These are phyloP conservation scores for Dryoscopus gambensis DNA, from an alignment of 2,113 vertebrate genomes.

Conservation along the genomic window DNA sequence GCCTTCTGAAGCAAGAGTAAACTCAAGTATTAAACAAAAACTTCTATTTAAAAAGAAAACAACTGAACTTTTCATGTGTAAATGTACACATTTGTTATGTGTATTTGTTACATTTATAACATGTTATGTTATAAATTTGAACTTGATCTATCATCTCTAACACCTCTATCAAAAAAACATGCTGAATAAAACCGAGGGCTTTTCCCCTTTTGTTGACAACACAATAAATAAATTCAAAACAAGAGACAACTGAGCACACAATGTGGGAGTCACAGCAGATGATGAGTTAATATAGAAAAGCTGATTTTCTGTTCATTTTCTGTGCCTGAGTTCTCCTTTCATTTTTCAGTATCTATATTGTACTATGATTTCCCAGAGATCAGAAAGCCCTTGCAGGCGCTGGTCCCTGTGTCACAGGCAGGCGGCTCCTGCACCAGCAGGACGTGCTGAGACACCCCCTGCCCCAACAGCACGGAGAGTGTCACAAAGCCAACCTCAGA, in stretches of 20 bases:
- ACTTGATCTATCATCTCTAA: neutral
- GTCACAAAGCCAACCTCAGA: neutral
- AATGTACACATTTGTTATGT: neutral
- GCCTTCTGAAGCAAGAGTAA: neutral
- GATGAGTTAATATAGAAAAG: neutral
- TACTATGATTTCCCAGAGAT: neutral
- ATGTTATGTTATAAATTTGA: too few species aligned
- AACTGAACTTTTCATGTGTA: neutral
- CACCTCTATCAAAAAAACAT: neutral
- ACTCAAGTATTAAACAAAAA: neutral
- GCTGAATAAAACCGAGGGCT: neutral
- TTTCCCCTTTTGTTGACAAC: neutral
- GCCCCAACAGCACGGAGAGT: neutral
- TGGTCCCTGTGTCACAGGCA: rapidly evolving
- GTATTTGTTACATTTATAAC: too few species aligned
- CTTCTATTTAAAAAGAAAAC: neutral
- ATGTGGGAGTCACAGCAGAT: neutral
- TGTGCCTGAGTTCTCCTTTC: neutral
- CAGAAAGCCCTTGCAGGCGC: neutral
- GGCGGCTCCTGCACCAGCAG: neutral
- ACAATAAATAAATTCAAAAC: neutral
- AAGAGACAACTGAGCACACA: neutral
- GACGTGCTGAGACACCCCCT: neutral
- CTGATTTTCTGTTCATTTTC: neutral
- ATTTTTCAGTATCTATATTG: neutral